Evolutionary conservation across 1,140 invertebrate species (phyloP).

Genomic region (Ips nitidus): DNA sequence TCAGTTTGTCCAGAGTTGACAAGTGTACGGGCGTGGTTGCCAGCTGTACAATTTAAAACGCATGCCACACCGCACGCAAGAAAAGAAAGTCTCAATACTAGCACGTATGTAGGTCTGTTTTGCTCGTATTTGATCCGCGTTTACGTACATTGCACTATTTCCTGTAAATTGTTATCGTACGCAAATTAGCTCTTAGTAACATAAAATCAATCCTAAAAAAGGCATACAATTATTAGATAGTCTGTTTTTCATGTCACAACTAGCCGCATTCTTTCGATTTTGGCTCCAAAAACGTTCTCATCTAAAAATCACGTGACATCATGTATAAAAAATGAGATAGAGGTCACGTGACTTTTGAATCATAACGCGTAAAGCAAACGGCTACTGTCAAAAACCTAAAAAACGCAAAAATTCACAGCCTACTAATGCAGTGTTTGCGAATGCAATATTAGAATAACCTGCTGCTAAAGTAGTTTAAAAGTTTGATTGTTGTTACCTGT

Average conservation of each 20-base stretch:
- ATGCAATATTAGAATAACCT: too few species aligned
- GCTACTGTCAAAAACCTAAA: too few species aligned
- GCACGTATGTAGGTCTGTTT: background rate
- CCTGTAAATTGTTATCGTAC: conserved; percentile 5
- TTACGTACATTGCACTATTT: conserved; percentile 12
- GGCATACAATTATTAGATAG: too few species aligned
- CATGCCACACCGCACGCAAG: background rate
- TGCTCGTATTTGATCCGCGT: background rate
- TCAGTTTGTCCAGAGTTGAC: background rate
- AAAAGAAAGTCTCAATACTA: conserved; percentile 1
- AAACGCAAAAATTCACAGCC: too few species aligned
- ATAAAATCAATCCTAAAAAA: background rate
- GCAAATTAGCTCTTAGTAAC: background rate
- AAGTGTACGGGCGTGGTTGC: background rate
- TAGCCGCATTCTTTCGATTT: background rate
- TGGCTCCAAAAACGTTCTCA: background rate
- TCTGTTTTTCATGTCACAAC: background rate
- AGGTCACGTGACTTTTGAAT: too few species aligned
- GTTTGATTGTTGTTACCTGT: too few species aligned
- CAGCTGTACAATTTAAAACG: background rate
- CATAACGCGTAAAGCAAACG: too few species aligned
- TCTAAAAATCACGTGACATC: background rate
- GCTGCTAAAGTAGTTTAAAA: too few species aligned
- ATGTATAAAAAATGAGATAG: background rate
- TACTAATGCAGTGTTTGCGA: too few species aligned